Conservation (phyloP, 2,797 vertebrate species). For the Cryptoblepharus egeriae region DNA sequence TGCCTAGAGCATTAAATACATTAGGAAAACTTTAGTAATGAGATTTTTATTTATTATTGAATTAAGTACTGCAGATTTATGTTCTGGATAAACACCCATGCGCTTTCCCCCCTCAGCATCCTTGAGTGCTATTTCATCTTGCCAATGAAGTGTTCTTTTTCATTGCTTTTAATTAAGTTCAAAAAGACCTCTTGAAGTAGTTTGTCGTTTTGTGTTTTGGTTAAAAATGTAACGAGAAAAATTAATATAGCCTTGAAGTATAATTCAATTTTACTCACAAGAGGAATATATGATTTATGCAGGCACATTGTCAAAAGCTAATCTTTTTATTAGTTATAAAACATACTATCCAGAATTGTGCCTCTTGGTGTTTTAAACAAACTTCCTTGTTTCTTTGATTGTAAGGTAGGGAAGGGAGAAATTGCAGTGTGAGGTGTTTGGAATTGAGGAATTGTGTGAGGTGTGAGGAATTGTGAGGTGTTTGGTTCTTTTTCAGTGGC, state of each 20-base stretch:
- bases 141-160: slow-evolving; percentile 50
- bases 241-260: slow-evolving; percentile 3
- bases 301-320: slow-evolving; percentile 16
- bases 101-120: slow-evolving; percentile 35
- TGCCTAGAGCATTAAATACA: not conserved
- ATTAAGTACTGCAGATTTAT: slow-evolving; percentile 15
- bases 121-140: slow-evolving; percentile 45
- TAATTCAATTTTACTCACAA: slow-evolving; percentile 45
- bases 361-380: not conserved
- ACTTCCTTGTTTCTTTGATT: not conserved
- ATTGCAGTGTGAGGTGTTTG: too few relatives aligned
- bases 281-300: slow-evolving; percentile 29
- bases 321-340: not conserved
- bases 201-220: slow-evolving; percentile 49
- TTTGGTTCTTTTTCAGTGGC: not conserved
- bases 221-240: slow-evolving; percentile 28
- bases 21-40: slow-evolving; percentile 26
- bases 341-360: not conserved
- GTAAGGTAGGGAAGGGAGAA: not conserved
- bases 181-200: slow-evolving; percentile 46
- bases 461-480: too few relatives aligned
- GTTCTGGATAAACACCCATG: not conserved
- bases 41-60: slow-evolving; percentile 31
- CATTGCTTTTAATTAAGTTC: slow-evolving; percentile 36
- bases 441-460: too few relatives aligned